Evolutionary conservation across 1,140 invertebrate genomes (phyloP), one percentile per base, ranked within the genome.

Genomic region (Drosophila malerkotliana): DNA sequence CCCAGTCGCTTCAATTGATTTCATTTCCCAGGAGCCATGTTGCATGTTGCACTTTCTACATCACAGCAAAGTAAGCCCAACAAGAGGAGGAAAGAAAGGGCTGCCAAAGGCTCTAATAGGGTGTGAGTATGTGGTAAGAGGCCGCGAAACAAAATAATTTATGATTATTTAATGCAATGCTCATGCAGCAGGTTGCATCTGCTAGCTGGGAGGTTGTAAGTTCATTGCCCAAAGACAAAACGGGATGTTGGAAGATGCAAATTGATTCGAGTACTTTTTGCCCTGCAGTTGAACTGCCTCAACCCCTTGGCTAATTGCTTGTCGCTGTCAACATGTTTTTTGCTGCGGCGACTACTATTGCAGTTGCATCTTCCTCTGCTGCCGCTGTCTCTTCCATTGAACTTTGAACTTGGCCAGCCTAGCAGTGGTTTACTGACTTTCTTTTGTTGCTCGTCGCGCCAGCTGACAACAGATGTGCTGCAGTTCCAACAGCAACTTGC

Each of bases 151-250:
- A 67, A 61, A 44, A 62, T 82, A 82, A 87, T 88, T 88, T 85
- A 85, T 82, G 79, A 85, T 85, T 87, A 85, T 87, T 85, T 88
- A 82, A 88, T 85, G 83, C 74, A 64, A 62, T 54, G 56, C 52
- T 72, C 58, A 26, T 69, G 67, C 79, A 49, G 44, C 44, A 44
- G 14, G 41, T 44, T 44, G 39, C 39, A 41, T 5, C 8, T 41
- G 8, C 3, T 10, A n/a, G 39, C 4, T 41, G 12, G 39, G 8
- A 41, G 39, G 41, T 8, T 18, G 82, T 78, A 79, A 75, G 82
- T 85, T 85, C 82, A 82, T 72, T 85, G 82, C 62, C 83, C 82
- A 85, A 68, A 81, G 52, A 51, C 58, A 61, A 64, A 79, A 66
- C 18, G 41, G 28, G 44, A 41, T 30, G 18, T 24, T 18, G 37